Evolutionary conservation across 1,140 invertebrate genomes (phyloP).

Genomic region (Brachionus angularis): DNA sequence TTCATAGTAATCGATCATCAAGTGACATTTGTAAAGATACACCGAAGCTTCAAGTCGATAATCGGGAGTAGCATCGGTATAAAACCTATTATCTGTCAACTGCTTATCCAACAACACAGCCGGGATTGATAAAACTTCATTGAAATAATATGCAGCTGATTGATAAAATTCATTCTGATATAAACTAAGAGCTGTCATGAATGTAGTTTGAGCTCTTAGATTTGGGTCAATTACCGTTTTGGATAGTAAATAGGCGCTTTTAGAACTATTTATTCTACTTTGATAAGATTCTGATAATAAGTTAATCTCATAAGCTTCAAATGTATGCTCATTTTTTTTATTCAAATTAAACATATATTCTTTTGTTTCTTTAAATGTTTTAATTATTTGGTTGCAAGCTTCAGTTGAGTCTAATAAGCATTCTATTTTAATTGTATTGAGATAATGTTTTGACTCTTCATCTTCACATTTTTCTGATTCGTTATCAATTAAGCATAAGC

Average conservation of each 20-base stretch:
- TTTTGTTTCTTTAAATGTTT: slow-evolving; percentile 4
- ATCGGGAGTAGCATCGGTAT: slow-evolving; percentile 17
- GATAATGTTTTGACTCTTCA: neutral
- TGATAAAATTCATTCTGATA: neutral
- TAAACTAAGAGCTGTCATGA: neutral
- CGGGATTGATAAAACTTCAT: neutral
- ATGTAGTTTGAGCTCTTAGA: neutral
- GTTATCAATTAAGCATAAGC: slow-evolving; percentile 4
- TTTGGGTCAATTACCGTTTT: neutral
- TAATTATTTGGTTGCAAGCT: neutral
- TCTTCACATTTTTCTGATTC: neutral
- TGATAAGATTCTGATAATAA: neutral
- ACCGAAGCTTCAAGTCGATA: slow-evolving; percentile 27
- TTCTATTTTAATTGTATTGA: slow-evolving; percentile 6
- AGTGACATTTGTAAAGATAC: slow-evolving; percentile 26
- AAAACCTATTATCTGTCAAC: neutral
- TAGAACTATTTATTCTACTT: neutral
- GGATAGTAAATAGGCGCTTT: slow-evolving; percentile 31
- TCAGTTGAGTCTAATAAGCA: slow-evolving; percentile 9
- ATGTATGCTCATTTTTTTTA: neutral
- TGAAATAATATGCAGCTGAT: slow-evolving; percentile 34
- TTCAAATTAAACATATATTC: neutral
- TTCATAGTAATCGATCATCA: slow-evolving; percentile 21
- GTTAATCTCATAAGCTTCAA: neutral
- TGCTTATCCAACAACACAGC: neutral